Evolutionary conservation across 2,797 vertebrate species (phyloP).

Genomic region (Karalla daura): DNA sequence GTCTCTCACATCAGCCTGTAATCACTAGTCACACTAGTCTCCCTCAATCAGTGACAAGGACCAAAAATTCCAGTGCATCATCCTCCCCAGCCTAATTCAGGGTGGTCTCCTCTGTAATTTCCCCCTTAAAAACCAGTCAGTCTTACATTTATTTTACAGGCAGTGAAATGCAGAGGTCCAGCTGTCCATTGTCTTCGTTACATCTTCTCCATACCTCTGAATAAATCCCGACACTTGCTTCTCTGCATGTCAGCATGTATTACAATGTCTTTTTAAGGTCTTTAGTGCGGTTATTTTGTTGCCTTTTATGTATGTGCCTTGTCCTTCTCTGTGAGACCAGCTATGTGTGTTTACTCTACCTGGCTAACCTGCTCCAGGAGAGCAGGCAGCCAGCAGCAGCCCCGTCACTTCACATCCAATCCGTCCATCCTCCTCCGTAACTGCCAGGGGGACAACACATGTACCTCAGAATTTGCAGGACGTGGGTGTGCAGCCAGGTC

Average conservation of each 20-base stretch:
- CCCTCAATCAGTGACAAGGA: neutral
- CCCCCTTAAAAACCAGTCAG: neutral
- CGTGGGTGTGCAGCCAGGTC: slow-evolving; percentile 3
- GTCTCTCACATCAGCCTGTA: neutral
- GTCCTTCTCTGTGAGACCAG: slow-evolving; percentile 63
- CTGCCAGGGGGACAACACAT: slow-evolving; percentile 27
- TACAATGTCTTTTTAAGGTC: slow-evolving; percentile 8
- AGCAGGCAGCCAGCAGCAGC: slow-evolving; percentile 52
- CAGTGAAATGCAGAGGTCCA: slow-evolving; percentile 1
- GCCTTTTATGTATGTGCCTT: slow-evolving; percentile 29
- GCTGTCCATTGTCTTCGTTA: slow-evolving; percentile 48
- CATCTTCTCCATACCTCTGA: slow-evolving; percentile 17
- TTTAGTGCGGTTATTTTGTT: slow-evolving; percentile 5
- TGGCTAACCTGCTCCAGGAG: slow-evolving; percentile 78
- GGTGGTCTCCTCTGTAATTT: neutral
- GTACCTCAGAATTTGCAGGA: slow-evolving; percentile 5
- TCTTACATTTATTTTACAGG: neutral
- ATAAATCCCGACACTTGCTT: slow-evolving; percentile 29
- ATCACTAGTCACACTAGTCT: slow-evolving; percentile 8
- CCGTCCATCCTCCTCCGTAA: slow-evolving; percentile 13
- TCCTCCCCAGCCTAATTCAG: neutral
- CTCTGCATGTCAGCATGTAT: slow-evolving; percentile 41
- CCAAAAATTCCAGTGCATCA: neutral
- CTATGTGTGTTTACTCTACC: slow-evolving; percentile 69
- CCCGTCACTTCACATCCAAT: slow-evolving; percentile 55